phyloP scores from a whole-genome alignment of 2,888 invertebrate genomes.

The Mactromeris polynyma region DNA sequence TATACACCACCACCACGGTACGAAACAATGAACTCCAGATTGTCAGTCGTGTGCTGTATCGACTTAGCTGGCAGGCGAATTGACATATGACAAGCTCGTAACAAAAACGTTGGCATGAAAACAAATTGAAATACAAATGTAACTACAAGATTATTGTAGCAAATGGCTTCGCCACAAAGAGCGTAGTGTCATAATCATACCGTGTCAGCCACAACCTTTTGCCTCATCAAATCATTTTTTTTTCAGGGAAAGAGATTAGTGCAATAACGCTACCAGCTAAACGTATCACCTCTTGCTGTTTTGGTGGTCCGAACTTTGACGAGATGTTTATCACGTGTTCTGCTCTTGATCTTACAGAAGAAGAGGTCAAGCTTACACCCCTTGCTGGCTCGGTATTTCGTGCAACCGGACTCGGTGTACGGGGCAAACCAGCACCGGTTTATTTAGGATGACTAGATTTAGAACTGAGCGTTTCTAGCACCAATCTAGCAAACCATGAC shows the following conservation, averaged over 20 bases:
- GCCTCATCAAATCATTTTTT: no score
- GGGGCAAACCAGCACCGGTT: slow-evolving; percentile 77
- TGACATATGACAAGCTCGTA: no score
- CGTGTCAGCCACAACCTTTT: no score
- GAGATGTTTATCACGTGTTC: slow-evolving; percentile 91
- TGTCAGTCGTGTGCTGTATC: no score
- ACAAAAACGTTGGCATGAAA: no score
- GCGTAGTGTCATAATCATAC: no score
- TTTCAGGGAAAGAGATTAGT: slow-evolving; percentile 89
- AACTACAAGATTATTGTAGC: no score
- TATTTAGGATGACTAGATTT: slow-evolving; percentile 62
- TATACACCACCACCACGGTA: not conserved
- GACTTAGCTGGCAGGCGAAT: no score
- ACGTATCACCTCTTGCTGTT: slow-evolving; percentile 91
- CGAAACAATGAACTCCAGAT: no score
- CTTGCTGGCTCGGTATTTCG: slow-evolving; percentile 85
- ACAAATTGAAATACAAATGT: no score
- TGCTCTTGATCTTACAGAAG: slow-evolving; percentile 86
- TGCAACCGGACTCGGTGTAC: slow-evolving; percentile 84
- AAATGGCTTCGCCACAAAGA: no score
- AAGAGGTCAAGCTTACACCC: slow-evolving; percentile 85
- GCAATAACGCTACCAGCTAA: slow-evolving; percentile 90
- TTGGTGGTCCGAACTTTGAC: slow-evolving; percentile 91
- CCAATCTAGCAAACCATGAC: no score
- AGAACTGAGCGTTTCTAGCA: not conserved